These are phyloP conservation scores for Tipula confusa DNA, from an alignment of 2,888 invertebrate genomes.

Conservation along the genomic window DNA sequence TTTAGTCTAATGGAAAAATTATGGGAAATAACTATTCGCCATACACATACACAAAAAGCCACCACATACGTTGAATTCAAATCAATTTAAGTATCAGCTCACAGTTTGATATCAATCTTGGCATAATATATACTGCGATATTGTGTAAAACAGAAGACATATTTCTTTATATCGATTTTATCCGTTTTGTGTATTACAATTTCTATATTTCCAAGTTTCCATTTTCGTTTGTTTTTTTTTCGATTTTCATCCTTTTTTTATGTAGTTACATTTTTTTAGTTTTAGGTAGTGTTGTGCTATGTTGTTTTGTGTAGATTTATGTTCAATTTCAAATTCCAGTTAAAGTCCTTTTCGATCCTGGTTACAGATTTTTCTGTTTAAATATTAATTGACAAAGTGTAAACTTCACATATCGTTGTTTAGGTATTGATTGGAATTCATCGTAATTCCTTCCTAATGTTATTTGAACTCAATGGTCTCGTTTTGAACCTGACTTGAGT, in stretches of 20 bases:
- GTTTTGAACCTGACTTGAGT: no score
- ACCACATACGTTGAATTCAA: slow-evolving; percentile 20
- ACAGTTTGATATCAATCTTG: slow-evolving; percentile 12
- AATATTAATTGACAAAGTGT: no score
- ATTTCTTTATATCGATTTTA: not conserved
- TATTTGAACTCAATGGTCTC: no score
- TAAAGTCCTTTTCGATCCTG: no score
- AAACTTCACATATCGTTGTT: no score
- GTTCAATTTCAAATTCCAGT: no score
- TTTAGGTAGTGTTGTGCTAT: no score
- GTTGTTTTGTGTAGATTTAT: no score
- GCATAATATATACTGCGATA: not conserved
- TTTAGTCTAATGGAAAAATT: slow-evolving; percentile 3
- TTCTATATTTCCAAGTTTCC: not conserved
- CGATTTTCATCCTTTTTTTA: not conserved
- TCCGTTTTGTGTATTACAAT: not conserved
- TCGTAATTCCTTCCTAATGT: no score
- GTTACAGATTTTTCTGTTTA: no score
- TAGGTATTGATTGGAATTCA: no score
- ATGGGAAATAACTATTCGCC: not conserved
- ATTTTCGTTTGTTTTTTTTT: not conserved
- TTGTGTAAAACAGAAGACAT: not conserved
- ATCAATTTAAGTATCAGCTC: slow-evolving; percentile 3
- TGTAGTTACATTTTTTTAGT: not conserved
- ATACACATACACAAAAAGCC: not conserved